Evolutionary conservation across 2,113 vertebrate genomes (phyloP), one percentile per base, ranked within the genome.

Genomic region (Chelonoidis abingdonii): DNA sequence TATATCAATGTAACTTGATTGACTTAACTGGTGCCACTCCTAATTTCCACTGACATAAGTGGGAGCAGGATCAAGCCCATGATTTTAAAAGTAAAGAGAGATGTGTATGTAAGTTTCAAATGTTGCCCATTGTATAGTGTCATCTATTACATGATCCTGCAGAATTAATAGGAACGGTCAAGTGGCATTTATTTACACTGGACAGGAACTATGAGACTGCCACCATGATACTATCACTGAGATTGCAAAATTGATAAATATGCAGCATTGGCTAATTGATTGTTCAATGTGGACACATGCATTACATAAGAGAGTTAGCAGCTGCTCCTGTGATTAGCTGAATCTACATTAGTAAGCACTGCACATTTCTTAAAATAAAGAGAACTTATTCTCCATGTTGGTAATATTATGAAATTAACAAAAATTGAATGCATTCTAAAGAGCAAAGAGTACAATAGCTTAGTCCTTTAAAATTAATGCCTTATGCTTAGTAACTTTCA

Each of bases 101-200:
- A 35, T 85, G 65, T 21, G 76, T 76, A 1, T 31, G 88, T 69
- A 41, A n/a, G 47, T 92, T 83, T 94, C 89, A 96, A 93, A 56
- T 3, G 3, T 10, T 86, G 27, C 2, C 24, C 93, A n/a, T 19
- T 96, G 95, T 94, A 95, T 54, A 84, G 59, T 16, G 41, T 31
- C 38, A 82, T 93, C 16, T 44, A 75, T 79, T 92, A 78, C 50
- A 52, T 76, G 44, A 84, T 93, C 72, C 72, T 84, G 47, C 69
- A 90, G 86, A 80, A 89, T 94, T 93, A 93, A 86, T 29, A 89
- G 80, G 83, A 94, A 96, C 94, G 76, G 88, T 95, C 95, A 96
- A 96, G 69, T 22, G 81, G 86, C 93, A 94, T 94, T 96, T 95
- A 94, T 65, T 94, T 96, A 80, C 79, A 89, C 84, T 93, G 90